phyloP scores from a whole-genome alignment of 2,888 invertebrate genomes.

The Poecilobothrus nobilitatus region DNA sequence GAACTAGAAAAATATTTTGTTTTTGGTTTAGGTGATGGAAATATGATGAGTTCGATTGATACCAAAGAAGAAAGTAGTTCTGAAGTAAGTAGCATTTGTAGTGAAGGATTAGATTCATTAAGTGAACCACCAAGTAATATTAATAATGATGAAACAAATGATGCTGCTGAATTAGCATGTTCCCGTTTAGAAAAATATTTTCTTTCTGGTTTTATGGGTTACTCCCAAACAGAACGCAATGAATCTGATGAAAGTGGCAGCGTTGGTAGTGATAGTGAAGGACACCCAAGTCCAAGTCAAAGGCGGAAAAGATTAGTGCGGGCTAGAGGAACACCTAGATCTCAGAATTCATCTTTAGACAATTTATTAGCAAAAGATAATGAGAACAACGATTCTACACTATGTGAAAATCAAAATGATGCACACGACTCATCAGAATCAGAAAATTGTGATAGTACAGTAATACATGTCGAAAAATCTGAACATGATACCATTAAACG shows the following conservation, averaged over 20 bases:
- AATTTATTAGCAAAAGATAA: conserved; percentile 59
- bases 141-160: conserved; percentile 43
- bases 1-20: conserved; percentile 87
- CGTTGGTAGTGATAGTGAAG: conserved; percentile 85
- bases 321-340: conserved; percentile 72
- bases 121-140: conserved; percentile 47
- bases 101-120: conserved; percentile 70
- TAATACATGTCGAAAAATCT: conserved; percentile 57
- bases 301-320: conserved; percentile 70
- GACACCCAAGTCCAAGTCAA: conserved; percentile 79
- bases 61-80: conserved; percentile 56
- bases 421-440: conserved; percentile 59
- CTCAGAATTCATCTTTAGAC: conserved; percentile 73
- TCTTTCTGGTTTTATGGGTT: conserved; percentile 75
- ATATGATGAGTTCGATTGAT: conserved; percentile 43
- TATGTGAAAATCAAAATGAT: conserved; percentile 46
- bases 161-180: conserved; percentile 65
- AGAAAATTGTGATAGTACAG: conserved; percentile 58
- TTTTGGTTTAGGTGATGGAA: conserved; percentile 71
- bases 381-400: conserved; percentile 26
- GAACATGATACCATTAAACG: conserved; percentile 76
- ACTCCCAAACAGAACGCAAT: conserved; percentile 50
- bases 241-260: conserved; percentile 70
- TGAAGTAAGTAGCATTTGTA: conserved; percentile 78
- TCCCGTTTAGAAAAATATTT: conserved; percentile 85